phyloP scores from a whole-genome alignment of 2,888 invertebrate genomes.

The Dusona sp. region DNA sequence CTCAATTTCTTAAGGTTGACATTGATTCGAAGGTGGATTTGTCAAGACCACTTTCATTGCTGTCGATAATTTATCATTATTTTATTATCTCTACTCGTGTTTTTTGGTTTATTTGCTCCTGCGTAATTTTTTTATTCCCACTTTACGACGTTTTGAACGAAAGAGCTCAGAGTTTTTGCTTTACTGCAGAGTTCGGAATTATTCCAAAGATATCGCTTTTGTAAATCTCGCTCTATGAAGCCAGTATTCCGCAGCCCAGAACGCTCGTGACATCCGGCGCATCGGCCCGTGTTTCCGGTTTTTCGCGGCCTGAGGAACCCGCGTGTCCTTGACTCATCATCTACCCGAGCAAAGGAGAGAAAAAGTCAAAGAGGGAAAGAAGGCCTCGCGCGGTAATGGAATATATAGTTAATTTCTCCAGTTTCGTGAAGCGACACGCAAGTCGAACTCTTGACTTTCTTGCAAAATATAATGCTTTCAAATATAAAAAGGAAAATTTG shows the following conservation, averaged over 20 bases:
- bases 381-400: constrained; percentile 22
- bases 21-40: no score
- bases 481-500: background rate
- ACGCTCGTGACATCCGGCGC: constrained; percentile 81
- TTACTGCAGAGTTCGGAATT: background rate
- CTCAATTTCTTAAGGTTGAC: no score
- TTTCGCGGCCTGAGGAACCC: constrained; percentile 70
- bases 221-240: background rate
- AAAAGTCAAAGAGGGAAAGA: constrained; percentile 5
- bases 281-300: constrained; percentile 82
- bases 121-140: background rate
- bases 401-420: constrained; percentile 30
- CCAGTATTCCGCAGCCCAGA: constrained; percentile 52
- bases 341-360: constrained; percentile 22
- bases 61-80: background rate
- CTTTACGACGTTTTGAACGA: background rate
- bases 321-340: constrained; percentile 62
- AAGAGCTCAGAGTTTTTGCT: background rate
- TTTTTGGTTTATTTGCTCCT: background rate
- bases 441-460: constrained; percentile 8
- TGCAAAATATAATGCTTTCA: background rate
- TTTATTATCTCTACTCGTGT: background rate
- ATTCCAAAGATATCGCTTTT: background rate
- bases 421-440: constrained; percentile 54
- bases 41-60: background rate